A percentile compares a stretch with the other conserved stretches of the same genome.
phyloP scores from a whole-genome alignment of 2,797 vertebrate genomes.

The Cyclura pinguis region DNA sequence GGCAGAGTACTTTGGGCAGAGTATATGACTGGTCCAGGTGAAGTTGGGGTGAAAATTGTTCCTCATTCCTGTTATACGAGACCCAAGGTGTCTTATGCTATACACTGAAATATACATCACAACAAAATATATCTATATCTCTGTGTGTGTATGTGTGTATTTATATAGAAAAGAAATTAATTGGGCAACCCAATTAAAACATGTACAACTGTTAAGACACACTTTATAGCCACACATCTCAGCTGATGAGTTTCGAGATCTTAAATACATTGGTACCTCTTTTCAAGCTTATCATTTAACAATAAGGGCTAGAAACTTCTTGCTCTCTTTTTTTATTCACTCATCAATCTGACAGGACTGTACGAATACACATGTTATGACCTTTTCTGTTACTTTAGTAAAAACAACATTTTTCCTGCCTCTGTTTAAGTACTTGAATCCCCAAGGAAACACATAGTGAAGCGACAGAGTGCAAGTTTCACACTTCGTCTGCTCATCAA shows the following conservation, averaged over 20 bases:
- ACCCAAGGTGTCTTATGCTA: too few relatives aligned
- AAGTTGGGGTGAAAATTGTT: too few relatives aligned
- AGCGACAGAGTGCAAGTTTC: conserved; percentile 62
- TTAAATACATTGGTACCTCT: too few relatives aligned
- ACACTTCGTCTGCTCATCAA: conserved; percentile 65
- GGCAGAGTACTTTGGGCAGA: too few relatives aligned
- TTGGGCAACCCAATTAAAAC: too few relatives aligned
- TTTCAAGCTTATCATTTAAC: neutral
- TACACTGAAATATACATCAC: too few relatives aligned
- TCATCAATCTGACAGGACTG: neutral
- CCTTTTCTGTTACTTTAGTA: conserved; percentile 50
- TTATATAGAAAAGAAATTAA: too few relatives aligned
- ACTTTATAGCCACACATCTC: neutral
- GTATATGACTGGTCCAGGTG: too few relatives aligned
- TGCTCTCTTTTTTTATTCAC: neutral
- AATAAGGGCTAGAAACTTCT: neutral
- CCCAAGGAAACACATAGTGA: conserved; percentile 64
- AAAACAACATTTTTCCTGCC: conserved; percentile 44
- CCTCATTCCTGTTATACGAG: too few relatives aligned
- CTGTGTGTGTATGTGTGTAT: too few relatives aligned
- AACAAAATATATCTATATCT: too few relatives aligned
- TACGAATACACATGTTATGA: neutral
- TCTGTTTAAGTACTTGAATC: conserved; percentile 63
- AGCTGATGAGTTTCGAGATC: neutral
- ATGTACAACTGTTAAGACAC: neutral